Conservation (phyloP, 2,888 invertebrate genomes). For the Peribatodes rhomboidaria region DNA sequence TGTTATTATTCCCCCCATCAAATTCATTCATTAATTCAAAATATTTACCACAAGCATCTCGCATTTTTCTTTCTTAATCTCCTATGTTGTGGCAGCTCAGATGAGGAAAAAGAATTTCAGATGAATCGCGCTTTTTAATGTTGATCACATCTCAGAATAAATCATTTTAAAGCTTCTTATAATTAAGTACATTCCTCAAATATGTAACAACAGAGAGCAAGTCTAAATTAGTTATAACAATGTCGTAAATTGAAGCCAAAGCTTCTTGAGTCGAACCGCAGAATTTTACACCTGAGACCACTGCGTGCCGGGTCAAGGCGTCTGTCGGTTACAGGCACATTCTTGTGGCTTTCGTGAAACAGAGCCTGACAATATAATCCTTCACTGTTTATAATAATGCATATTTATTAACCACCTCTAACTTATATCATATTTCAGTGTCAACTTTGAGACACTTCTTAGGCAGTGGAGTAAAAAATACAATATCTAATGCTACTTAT, state of each 20-base stretch:
- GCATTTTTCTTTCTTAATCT: background rate
- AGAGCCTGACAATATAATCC: conserved; percentile 13
- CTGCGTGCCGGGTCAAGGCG: conserved; percentile 42
- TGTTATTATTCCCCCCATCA: background rate
- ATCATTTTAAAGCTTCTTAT: background rate
- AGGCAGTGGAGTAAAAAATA: too few species aligned
- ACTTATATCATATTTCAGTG: background rate
- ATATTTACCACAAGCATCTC: background rate
- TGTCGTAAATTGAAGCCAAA: conserved; percentile 36
- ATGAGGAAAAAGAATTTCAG: background rate
- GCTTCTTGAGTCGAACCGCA: conserved; percentile 41
- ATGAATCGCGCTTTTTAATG: background rate
- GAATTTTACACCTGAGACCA: conserved; percentile 48
- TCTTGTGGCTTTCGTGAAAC: conserved; percentile 39
- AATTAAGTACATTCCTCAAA: background rate
- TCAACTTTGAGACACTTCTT: too few species aligned
- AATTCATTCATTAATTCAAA: conserved; percentile 1
- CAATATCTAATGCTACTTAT: too few species aligned
- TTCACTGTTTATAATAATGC: conserved; percentile 3
- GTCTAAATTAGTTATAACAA: conserved; percentile 26
- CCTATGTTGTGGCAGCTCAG: background rate
- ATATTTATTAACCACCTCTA: background rate
- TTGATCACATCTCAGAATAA: background rate
- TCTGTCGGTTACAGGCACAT: conserved; percentile 43
- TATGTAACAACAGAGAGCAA: background rate